A percentile compares a stretch with the other conserved stretches of the same genome.
Evolutionary conservation across 2,888 invertebrate genomes (phyloP).

Genomic region (Alcis repandata): DNA sequence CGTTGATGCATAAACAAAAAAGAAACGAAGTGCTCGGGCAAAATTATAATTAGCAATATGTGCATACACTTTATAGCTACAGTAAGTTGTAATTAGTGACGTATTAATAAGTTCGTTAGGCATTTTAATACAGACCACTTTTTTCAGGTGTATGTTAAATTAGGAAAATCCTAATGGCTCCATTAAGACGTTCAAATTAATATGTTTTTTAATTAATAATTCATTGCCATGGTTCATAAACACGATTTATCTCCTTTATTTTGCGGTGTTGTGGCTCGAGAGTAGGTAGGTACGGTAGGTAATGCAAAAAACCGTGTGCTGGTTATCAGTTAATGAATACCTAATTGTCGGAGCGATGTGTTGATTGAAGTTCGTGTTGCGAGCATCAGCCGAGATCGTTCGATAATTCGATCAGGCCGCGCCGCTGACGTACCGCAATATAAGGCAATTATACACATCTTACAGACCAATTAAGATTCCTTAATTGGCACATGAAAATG

Average conservation of each 20-base stretch:
- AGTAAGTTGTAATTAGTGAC: slow-evolving; percentile 21
- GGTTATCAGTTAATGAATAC: slow-evolving; percentile 47
- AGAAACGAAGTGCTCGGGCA: slow-evolving; percentile 12
- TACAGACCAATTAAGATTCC: slow-evolving; percentile 58
- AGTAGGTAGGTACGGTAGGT: slow-evolving; percentile 16
- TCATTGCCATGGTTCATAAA: slow-evolving; percentile 32
- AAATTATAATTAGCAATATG: slow-evolving; percentile 32
- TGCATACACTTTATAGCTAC: slow-evolving; percentile 13
- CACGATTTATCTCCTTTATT: slow-evolving; percentile 25
- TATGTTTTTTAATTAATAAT: slow-evolving; percentile 31
- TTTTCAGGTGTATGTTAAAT: slow-evolving; percentile 24
- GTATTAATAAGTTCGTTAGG: slow-evolving; percentile 14
- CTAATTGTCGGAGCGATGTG: slow-evolving; percentile 53
- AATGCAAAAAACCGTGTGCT: slow-evolving; percentile 32
- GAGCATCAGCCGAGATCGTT: slow-evolving; percentile 48
- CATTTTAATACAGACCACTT: slow-evolving; percentile 7
- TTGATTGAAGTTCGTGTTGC: slow-evolving; percentile 46
- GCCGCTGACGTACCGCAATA: slow-evolving; percentile 59
- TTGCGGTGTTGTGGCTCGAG: slow-evolving; percentile 12
- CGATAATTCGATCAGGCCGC: slow-evolving; percentile 60
- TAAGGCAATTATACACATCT: slow-evolving; percentile 64
- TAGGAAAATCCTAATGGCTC: slow-evolving; percentile 37
- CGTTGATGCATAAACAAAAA: slow-evolving; percentile 26
- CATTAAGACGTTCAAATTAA: slow-evolving; percentile 32
- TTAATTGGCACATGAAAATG: slow-evolving; percentile 57